These are phyloP conservation scores for Falco biarmicus DNA, from an alignment of 2,797 vertebrate genomes.

Conservation along the genomic window DNA sequence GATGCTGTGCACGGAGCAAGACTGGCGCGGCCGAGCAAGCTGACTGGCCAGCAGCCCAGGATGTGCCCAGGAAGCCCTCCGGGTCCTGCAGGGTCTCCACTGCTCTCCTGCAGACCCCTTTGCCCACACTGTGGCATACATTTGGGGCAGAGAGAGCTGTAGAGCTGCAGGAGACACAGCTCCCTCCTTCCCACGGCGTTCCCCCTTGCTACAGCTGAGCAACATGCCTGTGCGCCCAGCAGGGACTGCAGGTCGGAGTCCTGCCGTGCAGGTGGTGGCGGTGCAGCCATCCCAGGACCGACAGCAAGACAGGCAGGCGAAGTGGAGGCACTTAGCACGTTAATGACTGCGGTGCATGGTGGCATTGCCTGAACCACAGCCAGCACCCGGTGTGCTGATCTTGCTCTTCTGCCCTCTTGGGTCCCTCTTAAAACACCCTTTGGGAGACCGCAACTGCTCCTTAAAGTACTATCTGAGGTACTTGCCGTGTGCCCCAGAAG, in stretches of 20 bases:
- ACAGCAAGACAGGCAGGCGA: neutral
- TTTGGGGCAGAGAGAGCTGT: neutral
- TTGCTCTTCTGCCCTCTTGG: neutral
- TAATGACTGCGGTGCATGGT: neutral
- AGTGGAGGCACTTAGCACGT: neutral
- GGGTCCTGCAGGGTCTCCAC: neutral
- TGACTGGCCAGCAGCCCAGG: neutral
- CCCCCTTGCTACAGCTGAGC: neutral
- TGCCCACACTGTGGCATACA: fast-evolving
- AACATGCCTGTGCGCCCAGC: fast-evolving
- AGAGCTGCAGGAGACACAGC: too few relatives aligned
- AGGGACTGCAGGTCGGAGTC: neutral
- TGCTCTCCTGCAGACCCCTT: neutral
- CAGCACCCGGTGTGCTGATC: neutral
- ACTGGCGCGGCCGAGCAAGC: fast-evolving
- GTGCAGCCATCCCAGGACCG: neutral
- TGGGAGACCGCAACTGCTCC: neutral
- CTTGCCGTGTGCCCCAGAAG: fast-evolving
- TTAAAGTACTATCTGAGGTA: neutral
- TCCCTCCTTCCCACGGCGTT: neutral
- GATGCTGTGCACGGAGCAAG: too few relatives aligned
- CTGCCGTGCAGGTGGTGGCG: neutral
- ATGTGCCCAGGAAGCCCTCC: neutral
- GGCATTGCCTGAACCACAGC: neutral
- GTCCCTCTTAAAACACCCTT: neutral